These are phyloP conservation scores for Drosophila kurseongensis DNA, from an alignment of 1,140 invertebrate species.

Conservation along the genomic window DNA sequence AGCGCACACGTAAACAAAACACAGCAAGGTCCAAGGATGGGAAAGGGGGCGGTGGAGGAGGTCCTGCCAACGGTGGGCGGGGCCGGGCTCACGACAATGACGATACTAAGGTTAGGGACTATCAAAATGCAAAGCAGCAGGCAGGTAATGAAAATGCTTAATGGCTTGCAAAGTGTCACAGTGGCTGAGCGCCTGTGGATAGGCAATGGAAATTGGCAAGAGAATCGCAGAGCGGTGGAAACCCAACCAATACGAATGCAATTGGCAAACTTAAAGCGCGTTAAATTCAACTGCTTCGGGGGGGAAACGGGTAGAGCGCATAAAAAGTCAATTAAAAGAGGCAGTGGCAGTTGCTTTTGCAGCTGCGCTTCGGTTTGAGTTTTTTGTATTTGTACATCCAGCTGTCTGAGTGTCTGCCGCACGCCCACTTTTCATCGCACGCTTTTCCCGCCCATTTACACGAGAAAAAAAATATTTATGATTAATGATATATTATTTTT, in stretches of 20 bases:
- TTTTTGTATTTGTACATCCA: slow-evolving; percentile 32
- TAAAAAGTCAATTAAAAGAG: slow-evolving; percentile 81
- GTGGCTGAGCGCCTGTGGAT: slow-evolving; percentile 71
- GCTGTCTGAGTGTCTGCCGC: slow-evolving; percentile 41
- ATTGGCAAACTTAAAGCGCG: slow-evolving; percentile 75
- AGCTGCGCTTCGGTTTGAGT: slow-evolving; percentile 68
- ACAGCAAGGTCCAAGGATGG: slow-evolving; percentile 16
- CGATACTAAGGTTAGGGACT: slow-evolving; percentile 66
- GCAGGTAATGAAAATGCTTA: slow-evolving; percentile 82
- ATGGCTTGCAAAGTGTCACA: slow-evolving; percentile 82
- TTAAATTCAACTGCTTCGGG: slow-evolving; percentile 65
- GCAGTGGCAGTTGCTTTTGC: slow-evolving; percentile 69
- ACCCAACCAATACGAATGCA: slow-evolving; percentile 44
- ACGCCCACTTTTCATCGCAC: slow-evolving; percentile 8
- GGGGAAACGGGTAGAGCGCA: slow-evolving; percentile 50
- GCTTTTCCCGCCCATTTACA: slow-evolving; percentile 1
- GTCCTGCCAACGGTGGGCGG: slow-evolving; percentile 1
- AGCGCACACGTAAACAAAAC: slow-evolving; percentile 82
- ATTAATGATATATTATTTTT: background rate
- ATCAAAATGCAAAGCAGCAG: slow-evolving; percentile 80
- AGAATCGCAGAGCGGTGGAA: slow-evolving; percentile 12
- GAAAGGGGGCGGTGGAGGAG: background rate
- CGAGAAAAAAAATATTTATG: background rate
- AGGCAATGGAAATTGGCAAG: slow-evolving; percentile 49
- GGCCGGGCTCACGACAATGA: slow-evolving; percentile 48